A percentile compares a stretch with the other conserved stretches of the same genome.
Conservation (phyloP, 2,797 vertebrate genomes). For the Pristis pectinata region DNA sequence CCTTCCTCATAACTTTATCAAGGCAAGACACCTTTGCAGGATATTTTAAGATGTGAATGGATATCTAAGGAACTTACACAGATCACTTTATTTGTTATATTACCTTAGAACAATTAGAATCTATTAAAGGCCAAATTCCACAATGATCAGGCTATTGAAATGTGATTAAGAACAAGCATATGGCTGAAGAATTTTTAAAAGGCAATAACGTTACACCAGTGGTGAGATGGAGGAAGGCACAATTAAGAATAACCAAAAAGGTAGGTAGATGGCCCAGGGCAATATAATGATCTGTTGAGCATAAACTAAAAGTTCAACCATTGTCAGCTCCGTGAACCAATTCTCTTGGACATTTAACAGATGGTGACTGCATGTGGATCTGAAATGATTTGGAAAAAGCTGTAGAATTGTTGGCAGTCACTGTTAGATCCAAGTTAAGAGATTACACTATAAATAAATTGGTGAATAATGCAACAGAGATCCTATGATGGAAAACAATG, state of each 20-base stretch:
- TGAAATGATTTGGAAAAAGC: not conserved
- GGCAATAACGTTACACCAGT: not conserved
- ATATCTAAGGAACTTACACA: not conserved
- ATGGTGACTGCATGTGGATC: not conserved
- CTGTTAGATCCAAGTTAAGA: not conserved
- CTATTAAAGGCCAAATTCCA: not conserved
- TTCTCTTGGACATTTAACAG: slow-evolving; percentile 13
- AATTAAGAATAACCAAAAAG: not conserved
- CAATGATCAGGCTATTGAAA: not conserved
- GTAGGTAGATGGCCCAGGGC: not conserved
- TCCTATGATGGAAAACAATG: not conserved
- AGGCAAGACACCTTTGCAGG: not conserved
- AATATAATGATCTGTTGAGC: not conserved
- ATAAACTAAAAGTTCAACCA: not conserved
- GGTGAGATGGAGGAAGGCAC: not conserved
- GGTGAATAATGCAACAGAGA: not conserved
- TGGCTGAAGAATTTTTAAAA: not conserved
- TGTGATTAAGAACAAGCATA: not conserved
- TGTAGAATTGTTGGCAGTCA: not conserved
- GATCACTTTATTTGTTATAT: too few relatives aligned
- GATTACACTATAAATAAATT: not conserved
- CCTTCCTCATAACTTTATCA: not conserved
- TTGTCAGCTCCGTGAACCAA: not conserved
- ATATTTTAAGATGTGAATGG: not conserved
- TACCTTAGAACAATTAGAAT: too few relatives aligned